These are phyloP conservation scores for Anthoscopus minutus DNA, from an alignment of 2,113 vertebrate genomes.

Conservation along the genomic window DNA sequence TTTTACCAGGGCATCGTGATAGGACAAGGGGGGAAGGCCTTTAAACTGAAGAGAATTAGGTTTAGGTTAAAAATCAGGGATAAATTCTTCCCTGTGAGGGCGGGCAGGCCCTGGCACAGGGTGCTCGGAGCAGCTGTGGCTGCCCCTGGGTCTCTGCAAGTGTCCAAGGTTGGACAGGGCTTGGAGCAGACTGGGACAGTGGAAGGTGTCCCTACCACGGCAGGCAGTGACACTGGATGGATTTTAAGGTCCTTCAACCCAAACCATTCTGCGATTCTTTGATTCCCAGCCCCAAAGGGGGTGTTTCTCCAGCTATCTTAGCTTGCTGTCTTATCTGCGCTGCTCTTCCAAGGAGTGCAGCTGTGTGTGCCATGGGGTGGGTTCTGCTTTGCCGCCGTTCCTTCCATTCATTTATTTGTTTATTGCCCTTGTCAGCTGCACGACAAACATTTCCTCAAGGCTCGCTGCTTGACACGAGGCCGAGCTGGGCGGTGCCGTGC, in stretches of 20 bases:
- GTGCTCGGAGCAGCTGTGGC: neutral
- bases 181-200: rapidly evolving
- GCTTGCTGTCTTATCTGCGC: rapidly evolving
- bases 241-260: neutral
- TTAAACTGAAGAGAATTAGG: neutral
- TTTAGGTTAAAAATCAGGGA: neutral
- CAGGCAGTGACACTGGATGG: too few relatives aligned
- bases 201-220: neutral
- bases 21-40: neutral
- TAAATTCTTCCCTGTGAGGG: neutral
- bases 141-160: neutral
- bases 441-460: neutral
- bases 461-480: neutral
- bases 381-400: neutral
- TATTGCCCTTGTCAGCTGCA: neutral
- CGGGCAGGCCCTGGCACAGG: rapidly evolving
- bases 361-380: neutral
- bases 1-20: neutral
- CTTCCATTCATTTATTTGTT: neutral
- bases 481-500: neutral
- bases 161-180: rapidly evolving
- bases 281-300: neutral
- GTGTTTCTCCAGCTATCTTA: neutral
- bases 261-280: neutral
- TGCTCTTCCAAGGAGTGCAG: neutral